Evolutionary conservation across 2,888 invertebrate species (phyloP).

Genomic region (Himalopsyche japonica): DNA sequence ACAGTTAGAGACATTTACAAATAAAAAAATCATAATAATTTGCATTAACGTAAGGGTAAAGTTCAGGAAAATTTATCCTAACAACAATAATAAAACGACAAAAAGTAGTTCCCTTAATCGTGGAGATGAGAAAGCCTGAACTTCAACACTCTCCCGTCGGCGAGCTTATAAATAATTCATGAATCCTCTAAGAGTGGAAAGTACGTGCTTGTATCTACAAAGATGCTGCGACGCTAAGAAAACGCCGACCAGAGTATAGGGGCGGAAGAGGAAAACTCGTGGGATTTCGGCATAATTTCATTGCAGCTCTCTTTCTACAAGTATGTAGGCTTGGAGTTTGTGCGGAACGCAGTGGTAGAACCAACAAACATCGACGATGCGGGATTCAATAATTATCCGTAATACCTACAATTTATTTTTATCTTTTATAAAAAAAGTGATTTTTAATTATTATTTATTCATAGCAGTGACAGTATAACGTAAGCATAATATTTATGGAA

Average conservation of each 20-base stretch:
- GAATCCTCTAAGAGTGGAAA: constrained; percentile 14
- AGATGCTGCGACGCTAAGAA: constrained; percentile 26
- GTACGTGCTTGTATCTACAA: constrained; percentile 37
- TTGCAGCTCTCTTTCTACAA: constrained; percentile 1
- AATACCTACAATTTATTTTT: too few species aligned
- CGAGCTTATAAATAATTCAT: constrained; percentile 35
- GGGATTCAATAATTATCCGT: too few species aligned
- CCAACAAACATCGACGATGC: background rate
- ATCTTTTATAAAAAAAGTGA: too few species aligned
- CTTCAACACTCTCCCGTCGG: background rate
- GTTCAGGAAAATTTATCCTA: background rate
- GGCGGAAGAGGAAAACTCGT: constrained; percentile 24
- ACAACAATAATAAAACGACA: background rate
- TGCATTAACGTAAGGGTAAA: background rate
- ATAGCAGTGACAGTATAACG: too few species aligned
- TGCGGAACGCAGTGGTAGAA: background rate
- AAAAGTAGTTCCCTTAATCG: background rate
- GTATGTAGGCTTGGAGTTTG: background rate
- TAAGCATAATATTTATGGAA: too few species aligned
- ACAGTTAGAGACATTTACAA: background rate
- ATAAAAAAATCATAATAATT: background rate
- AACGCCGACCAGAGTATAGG: constrained; percentile 7
- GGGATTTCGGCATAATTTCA: constrained; percentile 37
- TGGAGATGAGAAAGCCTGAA: background rate
- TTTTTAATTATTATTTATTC: too few species aligned